Evolutionary conservation across 2,797 vertebrate species (phyloP).

Genomic region (Darevskia nairensis): DNA sequence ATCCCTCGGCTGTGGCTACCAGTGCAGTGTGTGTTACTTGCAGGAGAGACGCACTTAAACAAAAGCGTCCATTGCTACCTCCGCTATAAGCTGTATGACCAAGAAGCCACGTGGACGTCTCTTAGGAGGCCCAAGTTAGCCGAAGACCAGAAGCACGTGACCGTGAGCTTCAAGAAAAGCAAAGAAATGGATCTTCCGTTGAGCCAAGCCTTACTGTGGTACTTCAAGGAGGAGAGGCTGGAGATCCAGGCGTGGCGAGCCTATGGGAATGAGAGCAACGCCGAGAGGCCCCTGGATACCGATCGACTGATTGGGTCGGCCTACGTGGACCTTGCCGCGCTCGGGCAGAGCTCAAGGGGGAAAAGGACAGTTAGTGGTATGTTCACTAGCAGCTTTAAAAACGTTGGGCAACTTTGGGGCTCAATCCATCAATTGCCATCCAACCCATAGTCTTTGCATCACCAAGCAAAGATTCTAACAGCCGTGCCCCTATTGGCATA

Average conservation of each 20-base stretch:
- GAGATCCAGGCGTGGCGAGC: conserved; percentile 95
- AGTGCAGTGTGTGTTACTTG: conserved; percentile 82
- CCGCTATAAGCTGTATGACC: conserved; percentile 90
- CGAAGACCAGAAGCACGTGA: conserved; percentile 69
- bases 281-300: conserved; percentile 84
- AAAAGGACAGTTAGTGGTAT: conserved; percentile 84
- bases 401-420: rapidly evolving
- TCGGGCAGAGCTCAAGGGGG: conserved; percentile 76
- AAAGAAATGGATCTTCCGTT: conserved; percentile 78
- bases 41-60: conserved; percentile 81
- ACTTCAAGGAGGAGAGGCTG: conserved; percentile 90
- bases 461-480: neutral
- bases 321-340: conserved; percentile 85
- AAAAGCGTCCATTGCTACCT: conserved; percentile 90
- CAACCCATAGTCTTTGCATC: neutral
- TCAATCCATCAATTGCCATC: neutral
- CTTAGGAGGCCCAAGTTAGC: conserved; percentile 83
- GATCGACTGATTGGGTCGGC: conserved; percentile 93
- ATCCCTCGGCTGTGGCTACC: conserved; percentile 90
- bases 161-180: conserved; percentile 82
- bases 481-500: neutral
- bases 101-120: conserved; percentile 85
- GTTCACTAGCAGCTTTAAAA: conserved; percentile 48
- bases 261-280: conserved; percentile 80
- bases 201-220: conserved; percentile 88